Evolutionary conservation across 2,797 vertebrate species (phyloP), one percentile per base, ranked within the genome.

Genomic region (Alexandromys oeconomus): DNA sequence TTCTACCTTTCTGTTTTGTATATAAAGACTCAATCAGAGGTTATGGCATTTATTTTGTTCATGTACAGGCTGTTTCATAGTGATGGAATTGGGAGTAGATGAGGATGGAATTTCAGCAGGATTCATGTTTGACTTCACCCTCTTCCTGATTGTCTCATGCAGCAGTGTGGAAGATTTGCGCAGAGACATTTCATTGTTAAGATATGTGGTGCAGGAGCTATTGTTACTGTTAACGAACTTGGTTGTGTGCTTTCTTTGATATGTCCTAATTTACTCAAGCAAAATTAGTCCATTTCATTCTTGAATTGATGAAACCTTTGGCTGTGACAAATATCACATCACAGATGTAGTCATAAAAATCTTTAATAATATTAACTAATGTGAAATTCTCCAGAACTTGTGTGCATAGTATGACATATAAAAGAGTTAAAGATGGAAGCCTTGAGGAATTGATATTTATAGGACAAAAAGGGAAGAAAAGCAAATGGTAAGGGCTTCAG

Each of bases 231-330:
- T 91, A 95, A 87, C 89, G 27, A 7, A 48, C 87, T 29, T 92
- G 29, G 43, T 92, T 67, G 7, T 37, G 6, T 89, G 48, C 82
- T 48, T 51, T 95, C 96, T 37, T 86, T 40, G 71, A 34, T 78
- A 5, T 0, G 5, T 13, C 5, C 23, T n/a, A 10, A 90, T 97
- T 97, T 87, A 37, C 76, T 71, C 88, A 93, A 82, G 14, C 25
- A 71, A 87, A 61, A 37, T 86, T 21, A 3, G 0, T 93, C 12
- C 0, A 0, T 93, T 91, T 91, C 48, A 87, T 95, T 82, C 63
- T 77, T 93, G 34, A 40, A 94, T 34, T 95, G n/a, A 9, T n/a
- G 48, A 9, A 86, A 3, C 80, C 79, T 84, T 97, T 96, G 31
- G 15, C 94, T 89, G 31, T 87, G 14, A 43, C 34, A 67, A 84